Evolutionary conservation across 2,113 vertebrate species (phyloP), one percentile per base, ranked within the genome.

Genomic region (Nycticebus coucang): DNA sequence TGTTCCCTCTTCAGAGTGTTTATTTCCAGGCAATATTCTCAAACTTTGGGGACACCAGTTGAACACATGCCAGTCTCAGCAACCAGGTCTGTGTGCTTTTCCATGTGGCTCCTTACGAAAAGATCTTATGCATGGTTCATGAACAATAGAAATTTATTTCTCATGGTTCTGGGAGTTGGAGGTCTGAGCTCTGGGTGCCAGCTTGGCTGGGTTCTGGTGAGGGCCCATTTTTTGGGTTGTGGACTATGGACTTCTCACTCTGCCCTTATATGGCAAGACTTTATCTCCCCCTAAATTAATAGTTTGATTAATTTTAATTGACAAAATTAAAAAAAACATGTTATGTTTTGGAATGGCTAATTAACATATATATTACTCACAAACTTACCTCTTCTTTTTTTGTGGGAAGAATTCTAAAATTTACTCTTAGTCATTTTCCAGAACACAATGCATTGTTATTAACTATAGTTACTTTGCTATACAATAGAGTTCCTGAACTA

Each of bases 221-320:
- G 11, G 30, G 8, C 15, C 8, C 4, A n/a, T 3, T 3, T 53
- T 55, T 6, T 2, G 1, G 1, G 15, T 18, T 62, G 37, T 24
- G 37, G 11, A 64, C 12, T 28, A 33, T 28, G 11, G 12, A 72
- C 37, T 55, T 81, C 18, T 37, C 12, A 1, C 18, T 53, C 30
- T 45, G 57, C 26, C 19, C 6, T 88, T 88, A 19, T 1, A 2
- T 37, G 21, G n/a, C 74, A 14, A 3, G 10, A 30, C 22, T 30
- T 14, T 14, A n/a, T 24, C 35, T 37, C 21, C n/a, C 19, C 21
- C n/a, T 71, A 71, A 71, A 50, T 41, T 60, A 74, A 89, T 66
- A 8, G 14, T 59, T 72, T 60, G 33, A 77, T 26, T 15, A 28
- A 28, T 75, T 75, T 75, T 50, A 86, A 77, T 68, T 22, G 59